phyloP scores from a whole-genome alignment of 2,888 invertebrate genomes.

The Laothoe populi region DNA sequence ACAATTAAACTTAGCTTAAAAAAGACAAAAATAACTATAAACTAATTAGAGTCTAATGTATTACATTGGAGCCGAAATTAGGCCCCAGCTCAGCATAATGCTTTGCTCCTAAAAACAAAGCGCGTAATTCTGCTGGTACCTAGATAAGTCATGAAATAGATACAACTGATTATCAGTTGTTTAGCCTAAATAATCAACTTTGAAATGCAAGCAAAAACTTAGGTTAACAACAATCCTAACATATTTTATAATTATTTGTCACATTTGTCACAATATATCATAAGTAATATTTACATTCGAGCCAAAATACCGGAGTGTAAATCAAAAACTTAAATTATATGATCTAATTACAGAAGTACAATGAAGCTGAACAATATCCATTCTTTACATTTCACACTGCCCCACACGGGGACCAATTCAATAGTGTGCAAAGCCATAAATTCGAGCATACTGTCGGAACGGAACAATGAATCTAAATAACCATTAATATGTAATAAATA shows the following conservation, averaged over 20 bases:
- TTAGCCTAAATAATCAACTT: too few species aligned
- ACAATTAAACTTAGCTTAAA: too few species aligned
- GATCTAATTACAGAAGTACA: conserved; percentile 39
- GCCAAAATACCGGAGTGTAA: background rate
- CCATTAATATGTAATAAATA: conserved; percentile 86
- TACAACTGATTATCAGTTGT: too few species aligned
- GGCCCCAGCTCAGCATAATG: too few species aligned
- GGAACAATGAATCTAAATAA: conserved; percentile 84
- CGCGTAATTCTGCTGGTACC: too few species aligned
- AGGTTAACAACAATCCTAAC: too few species aligned
- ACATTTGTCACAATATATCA: conserved; percentile 11
- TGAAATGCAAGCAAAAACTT: too few species aligned
- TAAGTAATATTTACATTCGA: background rate
- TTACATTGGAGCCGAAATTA: too few species aligned
- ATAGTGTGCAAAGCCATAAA: conserved; percentile 79
- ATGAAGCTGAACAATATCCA: conserved; percentile 55
- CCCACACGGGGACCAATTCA: conserved; percentile 51
- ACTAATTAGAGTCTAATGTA: too few species aligned
- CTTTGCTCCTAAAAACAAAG: too few species aligned
- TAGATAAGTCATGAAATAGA: too few species aligned
- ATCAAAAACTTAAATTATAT: conserved; percentile 17
- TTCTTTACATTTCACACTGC: conserved; percentile 64
- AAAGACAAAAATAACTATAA: too few species aligned
- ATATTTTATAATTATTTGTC: background rate
- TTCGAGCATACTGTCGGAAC: conserved; percentile 81